Percentiles rank a stretch among this genome's conserved stretches.
phyloP scores from a whole-genome alignment of 2,113 vertebrate genomes.

The Hipposideros armiger region DNA sequence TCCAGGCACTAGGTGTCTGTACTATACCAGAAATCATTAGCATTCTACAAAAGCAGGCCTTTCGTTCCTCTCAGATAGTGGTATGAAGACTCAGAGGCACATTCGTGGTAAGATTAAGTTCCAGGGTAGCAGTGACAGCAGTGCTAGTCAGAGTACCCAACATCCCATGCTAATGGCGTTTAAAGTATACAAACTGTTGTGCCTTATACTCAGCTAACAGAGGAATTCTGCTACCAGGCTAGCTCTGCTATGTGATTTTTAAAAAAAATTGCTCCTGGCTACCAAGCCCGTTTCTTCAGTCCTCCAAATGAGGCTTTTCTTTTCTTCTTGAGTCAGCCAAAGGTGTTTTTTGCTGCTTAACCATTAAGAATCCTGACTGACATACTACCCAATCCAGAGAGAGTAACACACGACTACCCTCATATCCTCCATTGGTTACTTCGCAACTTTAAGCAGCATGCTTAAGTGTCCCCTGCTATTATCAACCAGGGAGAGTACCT shows the following conservation, averaged over 20 bases:
- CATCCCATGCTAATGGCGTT: not conserved
- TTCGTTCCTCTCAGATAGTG: not conserved
- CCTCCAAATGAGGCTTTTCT: not conserved
- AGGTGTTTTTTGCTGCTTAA: not conserved
- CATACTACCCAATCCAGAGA: not conserved
- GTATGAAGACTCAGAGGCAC: not conserved
- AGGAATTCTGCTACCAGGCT: not conserved
- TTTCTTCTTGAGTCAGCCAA: constrained; percentile 18
- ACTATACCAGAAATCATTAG: not conserved
- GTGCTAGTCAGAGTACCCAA: not conserved
- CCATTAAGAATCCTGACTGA: not conserved
- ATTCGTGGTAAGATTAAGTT: not conserved
- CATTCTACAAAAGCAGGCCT: not conserved
- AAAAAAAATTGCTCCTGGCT: not conserved
- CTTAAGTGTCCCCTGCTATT: not conserved
- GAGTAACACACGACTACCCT: not conserved
- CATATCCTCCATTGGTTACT: not conserved
- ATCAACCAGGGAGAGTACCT: not conserved
- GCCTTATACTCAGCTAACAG: not conserved
- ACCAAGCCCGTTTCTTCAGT: not conserved
- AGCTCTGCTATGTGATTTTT: not conserved
- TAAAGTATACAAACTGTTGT: not conserved
- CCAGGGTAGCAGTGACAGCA: not conserved
- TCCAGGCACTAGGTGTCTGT: not conserved
- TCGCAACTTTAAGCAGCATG: not conserved